Base-by-base conservation (phyloP, 2,113 vertebrate genomes). In the Dipodomys spectabilis region DNA sequence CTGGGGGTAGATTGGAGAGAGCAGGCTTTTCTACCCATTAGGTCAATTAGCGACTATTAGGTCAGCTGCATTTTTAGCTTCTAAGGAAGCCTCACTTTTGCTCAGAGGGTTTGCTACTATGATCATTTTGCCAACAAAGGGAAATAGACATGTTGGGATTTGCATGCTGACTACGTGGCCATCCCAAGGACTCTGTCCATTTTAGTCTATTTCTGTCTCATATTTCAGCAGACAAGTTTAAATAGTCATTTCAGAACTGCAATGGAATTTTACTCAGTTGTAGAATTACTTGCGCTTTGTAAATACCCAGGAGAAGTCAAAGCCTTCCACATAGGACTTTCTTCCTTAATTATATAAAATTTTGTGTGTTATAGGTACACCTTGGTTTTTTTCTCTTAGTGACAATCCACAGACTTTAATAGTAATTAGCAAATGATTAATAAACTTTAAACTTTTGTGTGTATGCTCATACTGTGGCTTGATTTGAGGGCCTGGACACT, bases 231-330 rank as follows among this genome's bases (percentile, higher is more conserved):
- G 82, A 94, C 78, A 80, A 64, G 71, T 93, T 96, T 83, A 84
- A 96, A 95, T 94, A 95, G 72, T 90, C 95, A 83, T 92, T 90
- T 96, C 94, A 93, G 86, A 97, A 95, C 45, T 11, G 44, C 19
- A 53, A 23, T 22, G 44, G 12, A 62, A 93, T 87, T 86, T 60
- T 86, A 23, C 60, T 90, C 65, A n/a, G 30, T 87, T 4, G 7
- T 71, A 20, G 75, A 73, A 25, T 75, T 78, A 28, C 20, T 60
- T 88, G 15, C 75, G 73, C 44, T 85, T 90, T 80, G 25, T 19
- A 92, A 71, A 35, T n/a, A 65, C 81, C 57, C 23, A 2, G 19
- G 10, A 82, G 35, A 49, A 84, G 44, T 16, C 28, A 11, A 25
- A 16, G 16, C 39, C 86, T 93, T 75, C 82, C 20, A 83, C n/a